Evolutionary conservation across 2,888 invertebrate species (phyloP), one percentile per base, ranked within the genome.

Genomic region (Timandra comae): DNA sequence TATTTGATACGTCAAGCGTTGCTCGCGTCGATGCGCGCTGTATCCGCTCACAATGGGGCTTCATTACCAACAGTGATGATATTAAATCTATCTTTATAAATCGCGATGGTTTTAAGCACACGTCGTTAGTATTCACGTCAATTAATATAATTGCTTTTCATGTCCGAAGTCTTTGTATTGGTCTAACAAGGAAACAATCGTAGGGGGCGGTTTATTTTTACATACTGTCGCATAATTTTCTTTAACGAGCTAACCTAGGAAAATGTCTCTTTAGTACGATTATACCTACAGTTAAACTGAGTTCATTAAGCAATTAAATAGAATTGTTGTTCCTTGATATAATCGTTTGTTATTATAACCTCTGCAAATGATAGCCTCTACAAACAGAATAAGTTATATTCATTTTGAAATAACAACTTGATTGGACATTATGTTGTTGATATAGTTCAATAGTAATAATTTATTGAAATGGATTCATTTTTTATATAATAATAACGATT

Each of bases 21-120:
- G 61, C 52, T 55, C 52, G 56, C 53, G 53, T 53, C 52, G 63
- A 59, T 61, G 59, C 58, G 60, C 63, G 52, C 59, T 58, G 42
- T 46, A 49, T 43, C 47, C 41, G 46, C 4, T 46, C 51, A 76
- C 78, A 78, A 79, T 74, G 57, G 69, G 41, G 63, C 69, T 73
- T 84, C 82, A 78, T 85, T 84, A 84, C 62, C 43, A 63, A 76
- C 71, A 64, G 81, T 85, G 84, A 85, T 78, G 75, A 57, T 60
- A 73, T 72, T 78, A 65, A 73, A 73, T 60, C 54, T 48, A 54
- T 60, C 60, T 61, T 59, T 55, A 56, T 53, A 60, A 63, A 67
- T 64, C 56, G 61, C 63, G 47, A 61, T 65, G 61, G 52, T 63
- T 59, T 63, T 57, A 56, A 55, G 53, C 53, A 56, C 44, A 56